phyloP scores from a whole-genome alignment of 2,888 invertebrate genomes.

The Epiblema foenella region DNA sequence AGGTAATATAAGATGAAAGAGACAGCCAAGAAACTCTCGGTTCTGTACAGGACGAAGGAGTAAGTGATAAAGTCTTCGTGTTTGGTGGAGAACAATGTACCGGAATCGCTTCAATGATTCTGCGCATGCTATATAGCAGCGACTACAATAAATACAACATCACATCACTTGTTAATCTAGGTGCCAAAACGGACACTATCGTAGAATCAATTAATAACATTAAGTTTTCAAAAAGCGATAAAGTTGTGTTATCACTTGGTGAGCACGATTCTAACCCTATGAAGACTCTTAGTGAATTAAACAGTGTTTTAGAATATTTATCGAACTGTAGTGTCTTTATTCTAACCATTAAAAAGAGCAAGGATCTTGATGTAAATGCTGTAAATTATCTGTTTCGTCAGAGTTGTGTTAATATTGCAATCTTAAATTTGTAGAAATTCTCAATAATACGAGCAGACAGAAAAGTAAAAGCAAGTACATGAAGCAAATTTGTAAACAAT shows the following conservation, averaged over 20 bases:
- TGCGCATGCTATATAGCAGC: not conserved
- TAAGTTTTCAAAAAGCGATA: conserved; percentile 1
- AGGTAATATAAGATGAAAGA: too few relatives aligned
- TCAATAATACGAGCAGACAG: not conserved
- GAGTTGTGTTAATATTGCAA: not conserved
- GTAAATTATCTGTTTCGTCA: not conserved
- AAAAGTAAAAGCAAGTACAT: not conserved
- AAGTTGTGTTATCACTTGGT: conserved; percentile 11
- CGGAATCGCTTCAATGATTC: conserved; percentile 2
- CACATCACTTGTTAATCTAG: conserved; percentile 1
- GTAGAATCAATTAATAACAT: not conserved
- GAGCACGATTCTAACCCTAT: conserved; percentile 14
- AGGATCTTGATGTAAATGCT: not conserved
- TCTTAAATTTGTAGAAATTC: conserved; percentile 3
- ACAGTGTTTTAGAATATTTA: not conserved
- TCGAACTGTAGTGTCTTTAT: not conserved
- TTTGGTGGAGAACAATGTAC: too few relatives aligned
- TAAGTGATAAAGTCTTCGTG: not conserved
- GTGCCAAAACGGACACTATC: not conserved
- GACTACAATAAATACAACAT: not conserved
- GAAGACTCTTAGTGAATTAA: not conserved
- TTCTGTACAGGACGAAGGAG: not conserved
- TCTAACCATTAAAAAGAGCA: not conserved
- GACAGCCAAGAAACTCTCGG: too few relatives aligned
- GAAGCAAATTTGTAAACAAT: not conserved